Evolutionary conservation across 1,140 invertebrate species (phyloP), one percentile per base, ranked within the genome.

Genomic region (Drosophila takahashii): DNA sequence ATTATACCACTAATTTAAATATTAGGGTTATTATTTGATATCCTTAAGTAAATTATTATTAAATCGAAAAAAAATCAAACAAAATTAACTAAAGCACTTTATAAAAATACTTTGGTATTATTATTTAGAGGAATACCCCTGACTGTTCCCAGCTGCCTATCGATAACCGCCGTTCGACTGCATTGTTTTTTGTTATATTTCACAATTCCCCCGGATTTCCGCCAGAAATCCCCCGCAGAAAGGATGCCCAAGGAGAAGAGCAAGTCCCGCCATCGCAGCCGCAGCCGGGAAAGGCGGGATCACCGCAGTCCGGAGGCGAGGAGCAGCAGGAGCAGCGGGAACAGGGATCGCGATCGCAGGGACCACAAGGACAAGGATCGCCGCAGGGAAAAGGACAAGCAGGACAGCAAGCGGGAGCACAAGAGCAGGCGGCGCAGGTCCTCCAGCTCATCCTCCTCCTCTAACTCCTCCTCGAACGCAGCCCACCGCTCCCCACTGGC

Each of bases 201-300:
- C 18, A 53, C 36, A 81, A 87, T 9, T 81, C 69, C 57, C 44
- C 47, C 61, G 6, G 13, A 18, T 61, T 41, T 65, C 69, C 57
- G 41, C 47, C 61, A 6, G 13, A 18, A 58, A 36, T 65, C 11
- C 1, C 3, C 8, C 10, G 3, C 0, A 0, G 13, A n/a, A 64
- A 45, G 15, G 27, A 87, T 87, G 83, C 83, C 83, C 36, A 89
- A 77, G 9, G 79, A 83, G 16, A 89, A 72, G 11, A 42, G 37
- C 10, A 61, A 77, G 41, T 66, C 66, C 15, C 54, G 81, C 18
- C 66, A 52, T 22, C 58, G 77, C 4, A 84, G 76, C 44, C 75
- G 79, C 18, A 83, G 59, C 15, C 59, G 58, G 8, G 58, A 60
- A 1, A 13, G 58, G 1, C 54, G 15, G 36, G 34, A 39, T 7